A percentile compares a stretch with the other conserved stretches of the same genome.
These are phyloP conservation scores for Lycophotia porphyrea DNA, from an alignment of 2,888 invertebrate species.

Conservation along the genomic window DNA sequence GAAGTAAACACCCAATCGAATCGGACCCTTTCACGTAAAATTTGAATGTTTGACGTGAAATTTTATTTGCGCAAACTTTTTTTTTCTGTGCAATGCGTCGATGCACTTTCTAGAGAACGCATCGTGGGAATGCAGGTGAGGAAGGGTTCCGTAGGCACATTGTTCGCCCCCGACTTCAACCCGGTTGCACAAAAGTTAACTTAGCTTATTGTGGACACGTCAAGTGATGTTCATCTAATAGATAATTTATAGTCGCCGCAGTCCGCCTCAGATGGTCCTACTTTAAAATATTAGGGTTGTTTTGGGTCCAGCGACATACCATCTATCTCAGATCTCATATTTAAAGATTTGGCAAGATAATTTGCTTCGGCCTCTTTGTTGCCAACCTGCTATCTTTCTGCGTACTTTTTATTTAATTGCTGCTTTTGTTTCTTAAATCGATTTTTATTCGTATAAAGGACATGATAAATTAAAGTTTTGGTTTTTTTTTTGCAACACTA, in stretches of 20 bases:
- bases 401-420: constrained; percentile 61
- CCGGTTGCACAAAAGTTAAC: constrained; percentile 88
- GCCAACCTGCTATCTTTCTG: constrained; percentile 58
- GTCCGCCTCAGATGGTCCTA: constrained; percentile 75
- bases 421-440: constrained; percentile 59
- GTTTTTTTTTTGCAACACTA: constrained; percentile 17
- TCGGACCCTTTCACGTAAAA: constrained; percentile 82
- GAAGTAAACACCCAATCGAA: constrained; percentile 74
- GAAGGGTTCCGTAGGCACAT: constrained; percentile 84
- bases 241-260: constrained; percentile 88
- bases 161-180: constrained; percentile 79
- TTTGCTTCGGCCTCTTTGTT: constrained; percentile 77
- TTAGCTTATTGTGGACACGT: constrained; percentile 86
- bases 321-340: constrained; percentile 76
- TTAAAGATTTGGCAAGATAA: constrained; percentile 82
- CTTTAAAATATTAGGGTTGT: constrained; percentile 88
- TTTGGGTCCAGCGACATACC: constrained; percentile 75
- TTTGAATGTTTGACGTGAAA: constrained; percentile 86
- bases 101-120: constrained; percentile 84
- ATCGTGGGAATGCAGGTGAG: constrained; percentile 90
- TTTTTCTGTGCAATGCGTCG: constrained; percentile 77
- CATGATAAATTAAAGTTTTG: constrained; percentile 49
- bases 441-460: constrained; percentile 53
- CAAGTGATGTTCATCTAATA: constrained; percentile 88
- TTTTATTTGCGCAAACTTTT: constrained; percentile 88